phyloP scores from a whole-genome alignment of 2,113 vertebrate species.

The Xiphorhynchus elegans region DNA sequence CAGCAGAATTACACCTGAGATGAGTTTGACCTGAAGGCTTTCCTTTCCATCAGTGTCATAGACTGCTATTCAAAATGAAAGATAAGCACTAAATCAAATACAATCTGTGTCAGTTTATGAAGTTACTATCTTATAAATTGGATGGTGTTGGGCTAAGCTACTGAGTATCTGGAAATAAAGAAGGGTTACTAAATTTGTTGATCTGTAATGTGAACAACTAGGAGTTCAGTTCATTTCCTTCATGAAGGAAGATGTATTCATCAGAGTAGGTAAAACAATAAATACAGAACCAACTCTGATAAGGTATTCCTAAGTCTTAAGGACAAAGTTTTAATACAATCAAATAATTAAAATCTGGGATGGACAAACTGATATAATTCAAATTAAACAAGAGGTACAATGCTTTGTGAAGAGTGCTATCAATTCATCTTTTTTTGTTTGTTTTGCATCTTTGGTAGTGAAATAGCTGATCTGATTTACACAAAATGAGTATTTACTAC shows the following conservation, averaged over 20 bases:
- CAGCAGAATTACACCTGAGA: neutral
- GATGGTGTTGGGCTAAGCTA: neutral
- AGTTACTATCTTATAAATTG: neutral
- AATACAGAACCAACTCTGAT: neutral
- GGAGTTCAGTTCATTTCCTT: neutral
- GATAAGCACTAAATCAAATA: neutral
- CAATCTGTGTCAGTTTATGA: neutral
- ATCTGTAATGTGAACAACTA: neutral
- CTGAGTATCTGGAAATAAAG: neutral
- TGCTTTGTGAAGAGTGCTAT: neutral
- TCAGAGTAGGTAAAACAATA: neutral
- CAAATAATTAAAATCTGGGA: neutral
- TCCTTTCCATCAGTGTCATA: neutral
- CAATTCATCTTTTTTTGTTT: neutral
- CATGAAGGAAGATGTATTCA: neutral
- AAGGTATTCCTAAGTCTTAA: neutral
- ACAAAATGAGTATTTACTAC: neutral
- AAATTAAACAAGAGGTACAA: neutral
- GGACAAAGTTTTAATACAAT: neutral
- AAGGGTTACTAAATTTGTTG: neutral
- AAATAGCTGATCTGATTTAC: neutral
- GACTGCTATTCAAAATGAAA: slow-evolving; percentile 3
- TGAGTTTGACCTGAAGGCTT: neutral
- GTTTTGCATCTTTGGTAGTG: neutral
- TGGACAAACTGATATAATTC: neutral